These are phyloP conservation scores for Coregonus sp. DNA, from an alignment of 2,797 vertebrate genomes.

Conservation along the genomic window DNA sequence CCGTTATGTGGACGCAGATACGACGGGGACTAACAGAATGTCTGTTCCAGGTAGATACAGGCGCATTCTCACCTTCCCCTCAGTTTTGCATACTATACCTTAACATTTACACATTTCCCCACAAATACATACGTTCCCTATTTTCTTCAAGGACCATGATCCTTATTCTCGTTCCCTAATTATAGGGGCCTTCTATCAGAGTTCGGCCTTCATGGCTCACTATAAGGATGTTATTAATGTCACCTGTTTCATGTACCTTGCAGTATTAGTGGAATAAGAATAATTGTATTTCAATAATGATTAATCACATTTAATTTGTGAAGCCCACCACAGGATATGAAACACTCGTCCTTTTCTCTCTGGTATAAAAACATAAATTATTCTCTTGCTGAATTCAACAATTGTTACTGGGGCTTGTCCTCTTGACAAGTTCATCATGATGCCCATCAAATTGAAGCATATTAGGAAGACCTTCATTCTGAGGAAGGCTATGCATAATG, in stretches of 20 bases:
- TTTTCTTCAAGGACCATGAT: conserved; percentile 23
- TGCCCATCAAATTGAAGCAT: not conserved
- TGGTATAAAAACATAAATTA: not conserved
- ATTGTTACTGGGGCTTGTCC: not conserved
- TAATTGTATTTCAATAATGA: not conserved
- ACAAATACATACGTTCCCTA: conserved; percentile 17
- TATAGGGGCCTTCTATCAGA: not conserved
- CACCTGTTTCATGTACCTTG: conserved; percentile 2
- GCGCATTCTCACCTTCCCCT: not conserved
- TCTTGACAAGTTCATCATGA: not conserved
- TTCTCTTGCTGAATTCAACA: not conserved
- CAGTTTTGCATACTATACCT: not conserved
- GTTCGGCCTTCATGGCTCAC: too few relatives aligned
- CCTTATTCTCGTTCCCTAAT: conserved; percentile 8
- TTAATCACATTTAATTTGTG: not conserved
- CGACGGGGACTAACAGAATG: conserved; percentile 76
- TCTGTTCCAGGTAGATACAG: conserved; percentile 82
- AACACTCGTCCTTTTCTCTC: not conserved
- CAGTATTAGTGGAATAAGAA: not conserved
- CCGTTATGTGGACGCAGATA: conserved; percentile 86
- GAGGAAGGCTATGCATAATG: not conserved
- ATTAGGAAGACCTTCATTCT: conserved; percentile 1
- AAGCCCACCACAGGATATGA: not conserved
- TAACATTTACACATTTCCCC: not conserved
- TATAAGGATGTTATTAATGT: too few relatives aligned